Evolutionary conservation across 64 coral and sea anemone genomes (phyloP).

Genomic region (Cladopsammia gracilis): DNA sequence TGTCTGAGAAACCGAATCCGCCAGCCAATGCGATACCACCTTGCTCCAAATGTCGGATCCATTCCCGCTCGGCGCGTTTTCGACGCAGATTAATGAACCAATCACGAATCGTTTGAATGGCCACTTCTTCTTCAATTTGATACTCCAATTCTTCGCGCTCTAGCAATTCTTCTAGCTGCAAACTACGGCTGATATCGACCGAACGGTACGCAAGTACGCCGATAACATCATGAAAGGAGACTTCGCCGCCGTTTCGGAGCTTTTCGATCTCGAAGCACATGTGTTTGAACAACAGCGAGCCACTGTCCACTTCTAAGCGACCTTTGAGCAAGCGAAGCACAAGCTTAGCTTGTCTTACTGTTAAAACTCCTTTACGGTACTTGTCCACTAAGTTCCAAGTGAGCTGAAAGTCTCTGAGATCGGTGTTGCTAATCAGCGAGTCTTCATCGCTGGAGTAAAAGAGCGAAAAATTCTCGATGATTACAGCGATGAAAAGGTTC

Average conservation of each 20-base stretch:
- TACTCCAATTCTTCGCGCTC: constrained; percentile 94
- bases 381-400: constrained; percentile 98
- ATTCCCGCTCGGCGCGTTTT: constrained; percentile 76
- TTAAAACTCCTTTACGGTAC: constrained; percentile 87
- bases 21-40: constrained; percentile 54
- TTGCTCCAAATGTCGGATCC: constrained; percentile 68
- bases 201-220: constrained; percentile 91
- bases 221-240: constrained; percentile 96
- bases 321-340: constrained; percentile 89
- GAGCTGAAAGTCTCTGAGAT: constrained; percentile 89
- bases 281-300: constrained; percentile 92
- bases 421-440: constrained; percentile 85
- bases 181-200: constrained; percentile 93
- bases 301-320: constrained; percentile 80
- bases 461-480: constrained; percentile 98
- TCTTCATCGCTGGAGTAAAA: constrained; percentile 99
- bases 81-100: constrained; percentile 92
- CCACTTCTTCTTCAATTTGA: constrained; percentile 96
- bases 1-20: constrained; percentile 20
- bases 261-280: constrained; percentile 99
- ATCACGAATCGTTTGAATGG: constrained; percentile 95
- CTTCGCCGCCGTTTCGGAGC: constrained; percentile 92
- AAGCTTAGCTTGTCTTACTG: constrained; percentile 86
- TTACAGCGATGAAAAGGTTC: constrained; percentile 96
- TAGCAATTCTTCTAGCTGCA: constrained; percentile 92